Conservation (phyloP, 30 jellyfish, hydroid and myxozoan genomes). For the Haliclystus octoradiatus region DNA sequence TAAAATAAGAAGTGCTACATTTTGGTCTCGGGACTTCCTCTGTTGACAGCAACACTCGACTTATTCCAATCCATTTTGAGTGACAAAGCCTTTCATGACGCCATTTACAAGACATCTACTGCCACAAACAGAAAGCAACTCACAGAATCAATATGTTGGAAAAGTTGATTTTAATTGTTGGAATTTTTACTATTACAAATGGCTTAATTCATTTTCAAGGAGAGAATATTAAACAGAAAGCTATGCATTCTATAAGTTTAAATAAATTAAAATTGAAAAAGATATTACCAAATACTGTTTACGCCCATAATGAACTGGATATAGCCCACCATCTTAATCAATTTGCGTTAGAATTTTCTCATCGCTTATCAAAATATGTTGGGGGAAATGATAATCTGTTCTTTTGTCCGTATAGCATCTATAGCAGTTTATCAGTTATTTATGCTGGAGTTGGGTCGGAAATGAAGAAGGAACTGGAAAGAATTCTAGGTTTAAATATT, state of each 20-base stretch:
- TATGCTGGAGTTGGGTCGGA: neutral
- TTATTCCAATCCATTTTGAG: too few relatives aligned
- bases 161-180: too few relatives aligned
- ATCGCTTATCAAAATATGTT: neutral
- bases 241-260: neutral
- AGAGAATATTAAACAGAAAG: neutral
- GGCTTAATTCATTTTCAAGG: too few relatives aligned
- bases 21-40: too few relatives aligned
- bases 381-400: neutral
- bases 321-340: neutral
- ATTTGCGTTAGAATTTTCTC: neutral
- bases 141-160: neutral
- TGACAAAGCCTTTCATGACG: too few relatives aligned
- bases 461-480: neutral
- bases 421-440: neutral
- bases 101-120: too few relatives aligned
- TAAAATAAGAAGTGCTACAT: too few relatives aligned
- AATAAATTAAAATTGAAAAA: too few relatives aligned
- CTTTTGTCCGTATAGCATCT: neutral
- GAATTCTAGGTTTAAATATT: neutral
- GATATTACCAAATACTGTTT: neutral
- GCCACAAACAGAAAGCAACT: neutral
- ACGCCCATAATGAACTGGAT: neutral
- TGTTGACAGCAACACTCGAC: too few relatives aligned
- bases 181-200: too few relatives aligned